Evolutionary conservation across 2,888 invertebrate species (phyloP), one percentile per base, ranked within the genome.

Genomic region (Chymomyza fuscimana): DNA sequence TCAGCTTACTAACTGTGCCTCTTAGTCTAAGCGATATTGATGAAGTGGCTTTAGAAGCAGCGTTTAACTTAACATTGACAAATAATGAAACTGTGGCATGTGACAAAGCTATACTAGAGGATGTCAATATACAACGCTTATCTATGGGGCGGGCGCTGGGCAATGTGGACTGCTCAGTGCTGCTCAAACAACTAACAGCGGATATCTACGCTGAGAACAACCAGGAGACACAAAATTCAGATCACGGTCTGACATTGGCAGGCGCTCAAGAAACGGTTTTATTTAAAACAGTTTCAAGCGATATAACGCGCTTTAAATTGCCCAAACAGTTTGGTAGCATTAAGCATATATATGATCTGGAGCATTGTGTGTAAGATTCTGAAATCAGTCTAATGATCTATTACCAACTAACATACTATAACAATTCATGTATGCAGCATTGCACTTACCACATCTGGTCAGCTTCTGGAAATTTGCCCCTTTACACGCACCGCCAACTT

Each of bases 391-490:
- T n/a, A 51, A 29, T 4, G 4, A 46, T 12, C 1, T 46, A 15
- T 12, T 46, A 1, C 4, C 4, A 0, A 3, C 12, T 46, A 46
- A 46, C 12, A 15, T 25, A 25, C 25, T 25, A 25, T 15, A 63
- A 36, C 9, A 50, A 12, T 54, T n/a, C 12, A 10, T 54, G 52
- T 12, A 29, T 51, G 25, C 29, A 91, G 92, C 22, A 75, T 92
- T 52, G 87, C 87, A 0, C 78, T 92, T 4, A 90, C 89, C 1
- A 75, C 84, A 63, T 89, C 87, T 29, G 92, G 92, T 0, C 83
- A 88, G 29, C 67, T 92, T 54, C 62, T 91, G 72, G 89, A 92
- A 75, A 83, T 91, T 54, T 92, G 92, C 73, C 89, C 90, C 0
- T 79, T 87, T 25, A 90, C 91, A 1, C 89, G 90, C 61, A 69